Evolutionary conservation across 2,113 vertebrate genomes (phyloP).

Genomic region (Monarcha castaneiventris): DNA sequence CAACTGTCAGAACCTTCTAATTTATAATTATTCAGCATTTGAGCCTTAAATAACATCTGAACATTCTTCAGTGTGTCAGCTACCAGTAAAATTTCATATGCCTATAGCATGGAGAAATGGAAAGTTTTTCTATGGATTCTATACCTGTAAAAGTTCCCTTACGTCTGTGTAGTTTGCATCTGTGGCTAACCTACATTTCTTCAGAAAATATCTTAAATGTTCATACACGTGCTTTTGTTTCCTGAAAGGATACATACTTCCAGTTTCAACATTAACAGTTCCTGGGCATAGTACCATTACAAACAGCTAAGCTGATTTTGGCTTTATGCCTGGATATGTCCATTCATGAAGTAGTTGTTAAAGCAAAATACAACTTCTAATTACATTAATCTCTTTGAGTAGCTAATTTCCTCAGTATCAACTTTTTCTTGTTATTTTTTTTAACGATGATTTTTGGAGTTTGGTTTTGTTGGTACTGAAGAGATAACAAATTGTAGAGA

Average conservation of each 20-base stretch:
- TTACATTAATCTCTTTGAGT: slow-evolving; percentile 5
- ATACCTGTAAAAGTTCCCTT: background rate
- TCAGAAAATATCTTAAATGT: background rate
- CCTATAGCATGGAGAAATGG: background rate
- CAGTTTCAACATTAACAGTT: background rate
- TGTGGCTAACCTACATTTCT: background rate
- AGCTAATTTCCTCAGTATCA: background rate
- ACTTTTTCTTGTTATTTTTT: background rate
- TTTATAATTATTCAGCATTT: background rate
- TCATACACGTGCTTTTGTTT: background rate
- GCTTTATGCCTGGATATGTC: slow-evolving; percentile 43
- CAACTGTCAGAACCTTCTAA: background rate
- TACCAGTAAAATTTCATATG: background rate
- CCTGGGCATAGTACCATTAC: slow-evolving; percentile 35
- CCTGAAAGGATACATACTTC: slow-evolving; percentile 1
- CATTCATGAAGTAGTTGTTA: slow-evolving; percentile 52
- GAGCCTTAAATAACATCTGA: background rate
- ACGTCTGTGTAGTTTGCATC: background rate
- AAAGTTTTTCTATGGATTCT: background rate
- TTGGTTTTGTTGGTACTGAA: background rate
- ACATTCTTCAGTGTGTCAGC: background rate
- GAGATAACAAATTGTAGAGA: background rate
- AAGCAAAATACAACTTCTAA: slow-evolving; percentile 38
- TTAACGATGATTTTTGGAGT: background rate
- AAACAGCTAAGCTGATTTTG: slow-evolving; percentile 54